Conservation (phyloP, 2,113 vertebrate genomes). For the Melanostigma gelatinosum region DNA sequence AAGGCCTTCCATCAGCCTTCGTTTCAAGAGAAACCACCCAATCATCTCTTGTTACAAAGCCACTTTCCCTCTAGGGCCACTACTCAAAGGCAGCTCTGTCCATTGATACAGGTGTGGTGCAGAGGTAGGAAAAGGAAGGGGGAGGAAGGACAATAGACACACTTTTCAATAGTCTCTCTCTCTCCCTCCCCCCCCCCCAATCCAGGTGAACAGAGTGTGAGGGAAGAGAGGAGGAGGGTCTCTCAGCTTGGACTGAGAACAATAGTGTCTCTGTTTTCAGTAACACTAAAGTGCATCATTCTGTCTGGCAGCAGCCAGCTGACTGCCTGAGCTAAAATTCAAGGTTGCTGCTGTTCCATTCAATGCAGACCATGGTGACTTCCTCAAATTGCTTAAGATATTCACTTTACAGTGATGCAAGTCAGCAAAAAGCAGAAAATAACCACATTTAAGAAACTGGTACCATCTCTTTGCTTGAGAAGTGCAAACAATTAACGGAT, state of each 20-base stretch:
- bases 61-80: slow-evolving; percentile 61
- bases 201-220: background rate
- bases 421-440: background rate
- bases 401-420: background rate
- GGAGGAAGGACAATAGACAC: slow-evolving; percentile 60
- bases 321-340: slow-evolving; percentile 33
- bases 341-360: slow-evolving; percentile 13
- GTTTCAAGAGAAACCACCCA: slow-evolving; percentile 60
- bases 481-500: background rate
- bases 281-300: slow-evolving; percentile 52
- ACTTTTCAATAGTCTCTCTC: slow-evolving; percentile 63
- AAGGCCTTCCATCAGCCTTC: slow-evolving; percentile 49
- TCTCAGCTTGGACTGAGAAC: slow-evolving; percentile 53
- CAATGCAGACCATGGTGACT: background rate
- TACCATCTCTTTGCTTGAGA: background rate
- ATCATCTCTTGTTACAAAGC: slow-evolving; percentile 71
- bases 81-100: slow-evolving; percentile 68
- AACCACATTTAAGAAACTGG: background rate
- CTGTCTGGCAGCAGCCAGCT: slow-evolving; percentile 50
- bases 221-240: slow-evolving; percentile 41
- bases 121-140: background rate
- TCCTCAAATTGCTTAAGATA: background rate
- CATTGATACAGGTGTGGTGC: slow-evolving; percentile 73
- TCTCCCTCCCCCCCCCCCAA: too few relatives aligned
- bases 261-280: slow-evolving; percentile 71